These are phyloP conservation scores for Ypsolopha sequella DNA, from an alignment of 2,888 invertebrate genomes.

Conservation along the genomic window DNA sequence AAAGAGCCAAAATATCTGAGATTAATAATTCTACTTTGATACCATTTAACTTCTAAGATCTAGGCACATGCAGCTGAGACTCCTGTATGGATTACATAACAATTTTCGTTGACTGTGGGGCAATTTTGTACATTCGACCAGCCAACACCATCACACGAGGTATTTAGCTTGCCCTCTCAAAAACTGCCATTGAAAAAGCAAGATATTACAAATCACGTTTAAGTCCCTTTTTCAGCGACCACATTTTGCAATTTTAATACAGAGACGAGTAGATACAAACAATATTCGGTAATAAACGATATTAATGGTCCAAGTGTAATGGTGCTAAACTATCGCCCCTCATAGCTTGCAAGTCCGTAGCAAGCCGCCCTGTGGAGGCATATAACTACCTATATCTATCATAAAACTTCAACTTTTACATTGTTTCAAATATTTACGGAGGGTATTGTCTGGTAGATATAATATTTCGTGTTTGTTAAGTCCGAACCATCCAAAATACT, in stretches of 20 bases:
- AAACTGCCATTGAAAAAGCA: too few relatives aligned
- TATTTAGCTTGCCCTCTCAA: not conserved
- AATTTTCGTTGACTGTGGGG: constrained; percentile 69
- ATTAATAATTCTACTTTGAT: constrained; percentile 66
- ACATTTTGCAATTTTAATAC: too few relatives aligned
- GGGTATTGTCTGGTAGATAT: constrained; percentile 70
- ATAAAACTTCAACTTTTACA: constrained; percentile 56
- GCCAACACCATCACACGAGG: constrained; percentile 50
- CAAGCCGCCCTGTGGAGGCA: constrained; percentile 50
- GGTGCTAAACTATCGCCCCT: constrained; percentile 42
- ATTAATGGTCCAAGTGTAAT: constrained; percentile 22
- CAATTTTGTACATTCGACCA: constrained; percentile 41
- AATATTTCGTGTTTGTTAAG: constrained; percentile 45
- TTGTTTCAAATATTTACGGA: constrained; percentile 56
- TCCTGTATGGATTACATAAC: constrained; percentile 68
- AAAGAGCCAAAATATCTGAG: constrained; percentile 71
- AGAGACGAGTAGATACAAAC: too few relatives aligned
- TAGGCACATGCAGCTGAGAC: constrained; percentile 72
- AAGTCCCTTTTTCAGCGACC: too few relatives aligned
- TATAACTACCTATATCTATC: constrained; percentile 57
- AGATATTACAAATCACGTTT: too few relatives aligned
- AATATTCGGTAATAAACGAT: too few relatives aligned
- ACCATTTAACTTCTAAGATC: constrained; percentile 70
- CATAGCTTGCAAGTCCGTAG: constrained; percentile 36
- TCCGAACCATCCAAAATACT: constrained; percentile 53